Evolutionary conservation across 1,140 invertebrate species (phyloP).

Genomic region (Teleopsis dalmanni): DNA sequence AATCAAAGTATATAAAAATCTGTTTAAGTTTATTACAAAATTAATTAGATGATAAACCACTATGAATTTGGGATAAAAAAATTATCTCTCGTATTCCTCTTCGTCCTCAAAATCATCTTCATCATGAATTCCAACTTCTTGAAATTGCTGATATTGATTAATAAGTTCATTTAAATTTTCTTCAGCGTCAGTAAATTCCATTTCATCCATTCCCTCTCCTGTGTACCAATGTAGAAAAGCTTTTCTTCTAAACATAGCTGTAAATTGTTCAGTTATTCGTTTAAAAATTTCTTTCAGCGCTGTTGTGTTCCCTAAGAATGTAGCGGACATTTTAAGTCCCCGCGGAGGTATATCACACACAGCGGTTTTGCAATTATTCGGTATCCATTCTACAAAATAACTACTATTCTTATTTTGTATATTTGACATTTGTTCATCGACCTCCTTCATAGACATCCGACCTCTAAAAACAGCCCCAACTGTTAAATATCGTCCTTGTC

Average conservation of each 20-base stretch:
- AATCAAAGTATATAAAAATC: no score
- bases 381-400: conserved; percentile 83
- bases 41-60: no score
- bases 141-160: conserved; percentile 85
- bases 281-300: conserved; percentile 81
- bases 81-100: conserved; percentile 44
- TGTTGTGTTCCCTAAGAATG: conserved; percentile 72
- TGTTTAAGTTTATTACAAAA: no score
- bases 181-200: conserved; percentile 76
- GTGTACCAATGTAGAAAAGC: conserved; percentile 69
- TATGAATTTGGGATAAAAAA: no score
- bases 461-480: conserved; percentile 82
- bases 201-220: conserved; percentile 80
- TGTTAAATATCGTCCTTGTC: conserved; percentile 67
- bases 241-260: conserved; percentile 72
- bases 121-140: conserved; percentile 62
- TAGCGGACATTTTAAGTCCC: conserved; percentile 74
- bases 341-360: conserved; percentile 83
- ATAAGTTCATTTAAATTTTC: conserved; percentile 76
- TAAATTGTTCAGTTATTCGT: conserved; percentile 62
- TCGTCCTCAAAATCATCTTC: conserved; percentile 63
- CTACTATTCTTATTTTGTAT: conserved; percentile 77
- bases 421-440: conserved; percentile 66
- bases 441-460: conserved; percentile 84
- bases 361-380: conserved; percentile 76